Conservation (phyloP, 2,888 invertebrate species). For the Kuschelorhynchus macadamiae region DNA sequence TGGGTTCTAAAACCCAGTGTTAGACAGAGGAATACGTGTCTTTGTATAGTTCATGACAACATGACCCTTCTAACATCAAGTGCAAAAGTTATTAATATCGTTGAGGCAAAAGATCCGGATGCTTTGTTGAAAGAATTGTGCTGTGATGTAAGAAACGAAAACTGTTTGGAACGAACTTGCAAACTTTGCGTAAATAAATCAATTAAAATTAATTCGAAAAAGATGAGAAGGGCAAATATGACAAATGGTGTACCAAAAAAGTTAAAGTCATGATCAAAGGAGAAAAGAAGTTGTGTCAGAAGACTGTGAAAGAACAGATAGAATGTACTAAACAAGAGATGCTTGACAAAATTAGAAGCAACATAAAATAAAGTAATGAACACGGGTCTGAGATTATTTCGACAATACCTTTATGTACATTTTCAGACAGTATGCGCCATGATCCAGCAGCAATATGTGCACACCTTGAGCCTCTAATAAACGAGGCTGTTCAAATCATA, state of each 20-base stretch:
- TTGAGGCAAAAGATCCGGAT: slow-evolving; percentile 6
- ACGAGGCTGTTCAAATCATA: slow-evolving; percentile 9
- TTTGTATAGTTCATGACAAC: background rate
- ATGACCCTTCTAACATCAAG: background rate
- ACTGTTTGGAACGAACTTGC: slow-evolving; percentile 28
- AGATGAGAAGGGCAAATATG: slow-evolving; percentile 21
- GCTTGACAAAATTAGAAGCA: background rate
- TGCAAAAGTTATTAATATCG: slow-evolving; percentile 12
- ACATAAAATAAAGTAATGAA: no score
- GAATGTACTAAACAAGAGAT: slow-evolving; percentile 14
- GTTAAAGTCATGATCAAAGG: no score
- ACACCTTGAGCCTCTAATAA: slow-evolving; percentile 18
- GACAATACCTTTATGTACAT: slow-evolving; percentile 8
- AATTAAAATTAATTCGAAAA: slow-evolving; percentile 19
- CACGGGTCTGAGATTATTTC: background rate
- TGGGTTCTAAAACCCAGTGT: slow-evolving; percentile 24
- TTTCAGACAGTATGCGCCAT: background rate
- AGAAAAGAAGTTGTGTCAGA: no score
- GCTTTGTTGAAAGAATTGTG: slow-evolving; percentile 33
- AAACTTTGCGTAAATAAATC: slow-evolving; percentile 16
- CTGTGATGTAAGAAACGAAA: slow-evolving; percentile 19
- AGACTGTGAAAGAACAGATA: slow-evolving; percentile 27
- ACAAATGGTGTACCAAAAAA: slow-evolving; percentile 1
- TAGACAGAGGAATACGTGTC: slow-evolving; percentile 26
- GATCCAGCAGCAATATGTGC: slow-evolving; percentile 30